phyloP scores from a whole-genome alignment of 2,113 vertebrate genomes.

The Thryonomys swinderianus region DNA sequence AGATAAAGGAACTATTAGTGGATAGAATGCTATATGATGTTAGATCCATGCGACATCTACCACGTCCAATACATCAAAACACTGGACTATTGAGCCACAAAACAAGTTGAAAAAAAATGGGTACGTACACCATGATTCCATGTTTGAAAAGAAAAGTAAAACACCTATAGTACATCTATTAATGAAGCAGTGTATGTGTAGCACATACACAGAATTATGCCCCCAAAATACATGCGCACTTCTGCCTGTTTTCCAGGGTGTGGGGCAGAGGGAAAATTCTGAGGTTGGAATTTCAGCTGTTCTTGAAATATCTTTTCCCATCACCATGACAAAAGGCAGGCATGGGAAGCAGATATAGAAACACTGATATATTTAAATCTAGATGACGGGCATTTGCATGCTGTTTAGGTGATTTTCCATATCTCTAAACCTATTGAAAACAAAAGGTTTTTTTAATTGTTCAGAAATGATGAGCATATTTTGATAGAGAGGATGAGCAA shows the following conservation, averaged over 20 bases:
- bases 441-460: neutral
- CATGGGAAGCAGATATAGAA: neutral
- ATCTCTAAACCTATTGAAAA: neutral
- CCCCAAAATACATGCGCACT: neutral
- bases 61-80: slow-evolving; percentile 23
- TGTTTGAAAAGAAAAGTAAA: neutral
- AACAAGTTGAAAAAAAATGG: neutral
- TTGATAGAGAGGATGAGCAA: neutral
- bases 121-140: neutral
- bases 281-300: neutral
- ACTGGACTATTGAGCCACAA: neutral
- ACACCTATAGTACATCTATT: neutral
- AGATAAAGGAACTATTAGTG: neutral
- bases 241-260: neutral
- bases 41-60: neutral
- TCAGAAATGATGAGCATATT: neutral
- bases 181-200: neutral
- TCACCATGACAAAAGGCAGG: neutral
- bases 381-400: neutral
- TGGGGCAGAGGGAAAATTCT: neutral
- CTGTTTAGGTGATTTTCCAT: neutral
- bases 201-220: neutral
- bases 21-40: neutral
- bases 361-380: neutral
- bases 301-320: neutral